Evolutionary conservation across 2,888 invertebrate genomes (phyloP).

Genomic region (Epinotia ramella): DNA sequence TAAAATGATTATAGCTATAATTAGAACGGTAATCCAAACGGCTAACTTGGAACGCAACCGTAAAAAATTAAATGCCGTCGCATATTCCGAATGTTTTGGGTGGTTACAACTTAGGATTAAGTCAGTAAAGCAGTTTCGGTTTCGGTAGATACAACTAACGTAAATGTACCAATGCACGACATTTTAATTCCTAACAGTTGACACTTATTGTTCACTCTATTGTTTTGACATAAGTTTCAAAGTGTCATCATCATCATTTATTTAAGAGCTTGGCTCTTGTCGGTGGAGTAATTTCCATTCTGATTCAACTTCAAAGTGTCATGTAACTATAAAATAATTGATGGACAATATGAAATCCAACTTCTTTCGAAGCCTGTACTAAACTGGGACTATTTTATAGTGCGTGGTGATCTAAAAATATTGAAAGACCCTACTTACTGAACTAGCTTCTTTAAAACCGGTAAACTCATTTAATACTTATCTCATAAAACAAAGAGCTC

Average conservation of each 20-base stretch:
- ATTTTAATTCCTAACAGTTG: no score
- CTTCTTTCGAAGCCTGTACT: not conserved
- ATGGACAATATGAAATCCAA: no score
- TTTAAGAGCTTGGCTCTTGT: no score
- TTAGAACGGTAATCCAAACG: conserved; percentile 21
- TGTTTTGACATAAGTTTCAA: no score
- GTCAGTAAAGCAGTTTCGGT: conserved; percentile 2
- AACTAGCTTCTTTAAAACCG: conserved; percentile 2
- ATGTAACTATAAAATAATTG: no score
- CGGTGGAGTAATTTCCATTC: no score
- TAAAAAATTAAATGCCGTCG: conserved; percentile 11
- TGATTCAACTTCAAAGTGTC: no score
- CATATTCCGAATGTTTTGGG: conserved; percentile 21
- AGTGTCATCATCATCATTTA: no score
- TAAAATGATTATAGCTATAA: conserved; percentile 26
- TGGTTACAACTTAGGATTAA: not conserved
- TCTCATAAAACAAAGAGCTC: conserved; percentile 33
- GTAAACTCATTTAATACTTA: conserved; percentile 30
- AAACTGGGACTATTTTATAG: not conserved
- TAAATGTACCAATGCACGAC: no score
- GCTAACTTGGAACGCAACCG: conserved; percentile 14
- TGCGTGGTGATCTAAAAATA: not conserved
- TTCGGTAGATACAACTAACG: not conserved
- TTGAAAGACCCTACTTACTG: not conserved
- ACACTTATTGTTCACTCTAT: no score